Conservation (phyloP, 2,888 invertebrate genomes). For the Cataglyphis altisquamis region DNA sequence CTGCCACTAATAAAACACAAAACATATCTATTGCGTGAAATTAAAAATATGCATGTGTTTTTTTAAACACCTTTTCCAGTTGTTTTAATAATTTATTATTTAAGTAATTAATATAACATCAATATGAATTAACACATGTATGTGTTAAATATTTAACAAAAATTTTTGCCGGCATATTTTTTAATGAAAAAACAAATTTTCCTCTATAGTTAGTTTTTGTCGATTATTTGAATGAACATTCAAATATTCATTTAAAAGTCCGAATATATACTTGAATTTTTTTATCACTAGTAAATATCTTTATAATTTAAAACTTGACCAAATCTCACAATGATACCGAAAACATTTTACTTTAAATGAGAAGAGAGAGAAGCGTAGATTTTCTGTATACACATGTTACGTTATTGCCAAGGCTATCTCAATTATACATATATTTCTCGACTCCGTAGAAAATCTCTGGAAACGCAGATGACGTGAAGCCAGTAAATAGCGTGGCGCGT, state of each 20-base stretch:
- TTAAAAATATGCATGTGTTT: no score
- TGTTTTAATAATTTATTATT: no score
- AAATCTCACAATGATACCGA: neutral
- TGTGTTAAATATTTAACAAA: no score
- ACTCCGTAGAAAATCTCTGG: constrained; percentile 20
- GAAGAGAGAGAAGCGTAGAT: neutral
- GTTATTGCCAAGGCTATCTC: neutral
- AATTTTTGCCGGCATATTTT: no score
- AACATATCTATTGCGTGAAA: no score
- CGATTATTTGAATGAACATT: neutral
- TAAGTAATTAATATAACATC: no score
- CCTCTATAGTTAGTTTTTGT: no score
- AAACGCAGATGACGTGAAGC: constrained; percentile 39
- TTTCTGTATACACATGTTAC: neutral
- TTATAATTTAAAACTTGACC: neutral
- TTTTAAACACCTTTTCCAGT: no score
- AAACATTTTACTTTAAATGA: neutral
- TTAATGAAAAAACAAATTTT: no score
- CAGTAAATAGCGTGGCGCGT: constrained; percentile 39
- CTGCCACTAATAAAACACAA: no score
- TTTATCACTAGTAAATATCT: neutral
- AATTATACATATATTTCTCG: constrained; percentile 4
- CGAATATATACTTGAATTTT: neutral
- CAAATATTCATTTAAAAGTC: neutral
- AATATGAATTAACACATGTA: no score